These are phyloP conservation scores for Pangasius mekongensis DNA, from an alignment of 2,797 vertebrate genomes.

Conservation along the genomic window DNA sequence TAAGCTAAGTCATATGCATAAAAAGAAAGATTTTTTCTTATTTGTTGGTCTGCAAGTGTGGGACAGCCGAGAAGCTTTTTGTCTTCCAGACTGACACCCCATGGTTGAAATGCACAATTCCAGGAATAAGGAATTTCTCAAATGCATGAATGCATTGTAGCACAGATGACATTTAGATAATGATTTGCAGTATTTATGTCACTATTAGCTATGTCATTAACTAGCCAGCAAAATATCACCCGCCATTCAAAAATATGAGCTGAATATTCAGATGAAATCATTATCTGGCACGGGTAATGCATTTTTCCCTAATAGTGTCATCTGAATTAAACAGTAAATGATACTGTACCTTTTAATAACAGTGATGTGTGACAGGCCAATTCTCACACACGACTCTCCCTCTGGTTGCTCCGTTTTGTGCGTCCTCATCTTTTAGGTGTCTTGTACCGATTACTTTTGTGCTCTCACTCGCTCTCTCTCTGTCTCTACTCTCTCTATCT, in stretches of 20 bases:
- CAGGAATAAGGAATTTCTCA: not conserved
- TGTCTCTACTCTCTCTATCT: not conserved
- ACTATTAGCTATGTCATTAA: not conserved
- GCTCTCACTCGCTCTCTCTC: not conserved
- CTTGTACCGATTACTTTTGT: not conserved
- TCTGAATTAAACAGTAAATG: not conserved
- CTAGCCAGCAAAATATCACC: conserved; percentile 3
- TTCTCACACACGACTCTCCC: not conserved
- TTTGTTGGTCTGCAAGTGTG: not conserved
- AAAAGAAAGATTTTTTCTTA: not conserved
- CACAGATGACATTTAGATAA: conserved; percentile 13
- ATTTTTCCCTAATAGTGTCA: not conserved
- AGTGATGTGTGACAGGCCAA: conserved; percentile 6
- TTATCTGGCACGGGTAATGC: not conserved
- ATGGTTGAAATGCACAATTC: not conserved
- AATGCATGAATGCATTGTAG: not conserved
- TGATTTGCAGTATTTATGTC: not conserved
- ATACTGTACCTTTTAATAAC: not conserved
- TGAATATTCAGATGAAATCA: conserved; percentile 13
- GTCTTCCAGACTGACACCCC: not conserved
- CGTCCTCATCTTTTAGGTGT: not conserved
- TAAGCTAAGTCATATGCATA: not conserved
- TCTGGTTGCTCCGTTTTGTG: not conserved
- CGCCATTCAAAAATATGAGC: conserved; percentile 16
- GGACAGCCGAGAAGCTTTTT: not conserved